Evolutionary conservation across 2,797 vertebrate genomes (phyloP), one percentile per base, ranked within the genome.

Genomic region (Lagodon rhomboides): DNA sequence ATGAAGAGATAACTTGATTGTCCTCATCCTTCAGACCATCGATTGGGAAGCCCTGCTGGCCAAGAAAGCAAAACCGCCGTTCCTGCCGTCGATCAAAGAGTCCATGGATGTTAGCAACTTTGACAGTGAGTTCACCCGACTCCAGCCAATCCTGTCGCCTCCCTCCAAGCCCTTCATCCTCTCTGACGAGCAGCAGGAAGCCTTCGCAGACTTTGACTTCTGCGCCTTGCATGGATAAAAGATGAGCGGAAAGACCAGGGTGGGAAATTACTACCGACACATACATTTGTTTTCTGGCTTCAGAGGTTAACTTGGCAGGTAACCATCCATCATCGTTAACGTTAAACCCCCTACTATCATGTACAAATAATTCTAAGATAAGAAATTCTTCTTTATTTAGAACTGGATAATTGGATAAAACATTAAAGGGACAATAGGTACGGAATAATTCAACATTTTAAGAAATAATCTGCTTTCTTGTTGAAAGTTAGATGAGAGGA

Each of bases 121-220:
- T 0, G 97, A 98, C 89, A 96, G 95, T 49, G 97, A 97, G 90
- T 99, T 98, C 93, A 99, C 97, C 0, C 95, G 93, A 0, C 94
- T 97, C 61, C 95, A 95, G 73, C 97, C 97, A 0, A 51, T 96
- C 68, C 87, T 98, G 80, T 97, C 97, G 0, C 97, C 97, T 0
- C 96, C 96, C 0, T 91, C 93, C 50, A 93, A 95, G 22, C 93
- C 88, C 53, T 89, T 89, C 66, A 20, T 86, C 58, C 94, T 98
- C 68, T 96, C 95, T 0, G 75, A 86, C 0, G 91, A 92, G 79
- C 96, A 98, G 54, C 97, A 99, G 90, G 89, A 93, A 1, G 87
- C 93, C 54, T 99, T 99, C 79, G 94, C 87, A 12, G 96, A 96
- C 91, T 98, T 99, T 20, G 97, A 99, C 90, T 98, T 97, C 60